Percentiles rank a stretch among this genome's conserved stretches.
These are phyloP conservation scores for Eremobia ochroleuca DNA, from an alignment of 2,888 invertebrate genomes.

Conservation along the genomic window DNA sequence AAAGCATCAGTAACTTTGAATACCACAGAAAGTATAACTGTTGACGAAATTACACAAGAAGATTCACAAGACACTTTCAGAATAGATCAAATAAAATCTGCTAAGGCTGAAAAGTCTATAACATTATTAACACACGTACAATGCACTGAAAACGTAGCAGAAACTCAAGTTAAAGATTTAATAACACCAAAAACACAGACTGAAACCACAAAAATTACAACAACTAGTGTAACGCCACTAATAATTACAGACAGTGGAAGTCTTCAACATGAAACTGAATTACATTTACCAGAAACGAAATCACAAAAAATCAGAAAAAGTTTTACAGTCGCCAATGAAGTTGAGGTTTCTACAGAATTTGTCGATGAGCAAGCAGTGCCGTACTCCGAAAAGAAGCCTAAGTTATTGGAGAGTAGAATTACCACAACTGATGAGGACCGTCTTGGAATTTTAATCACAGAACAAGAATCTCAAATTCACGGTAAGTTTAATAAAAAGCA, in stretches of 20 bases:
- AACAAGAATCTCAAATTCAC: conserved; percentile 78
- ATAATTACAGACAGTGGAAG: conserved; percentile 82
- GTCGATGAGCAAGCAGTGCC: conserved; percentile 79
- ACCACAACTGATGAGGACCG: conserved; percentile 70
- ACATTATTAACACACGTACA: conserved; percentile 82
- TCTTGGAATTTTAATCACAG: conserved; percentile 77
- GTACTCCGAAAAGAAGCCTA: conserved; percentile 71
- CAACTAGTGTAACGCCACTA: conserved; percentile 80
- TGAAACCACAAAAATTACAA: conserved; percentile 77
- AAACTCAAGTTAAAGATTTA: conserved; percentile 78
- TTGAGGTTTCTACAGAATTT: conserved; percentile 80
- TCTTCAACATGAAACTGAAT: conserved; percentile 83
- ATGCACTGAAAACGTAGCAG: conserved; percentile 82
- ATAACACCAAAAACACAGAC: conserved; percentile 71
- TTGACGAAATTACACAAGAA: conserved; percentile 83
- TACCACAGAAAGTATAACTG: conserved; percentile 78
- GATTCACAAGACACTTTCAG: conserved; percentile 75
- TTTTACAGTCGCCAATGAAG: conserved; percentile 79
- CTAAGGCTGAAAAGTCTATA: conserved; percentile 77
- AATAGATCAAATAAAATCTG: conserved; percentile 72
- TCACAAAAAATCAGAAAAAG: conserved; percentile 78
- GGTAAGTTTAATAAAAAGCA: conserved; percentile 76
- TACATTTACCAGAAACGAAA: conserved; percentile 75
- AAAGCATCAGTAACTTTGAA: conserved; percentile 76
- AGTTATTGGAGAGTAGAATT: conserved; percentile 75